phyloP scores from a whole-genome alignment of 2,797 vertebrate genomes.

The Amniataba percoides region DNA sequence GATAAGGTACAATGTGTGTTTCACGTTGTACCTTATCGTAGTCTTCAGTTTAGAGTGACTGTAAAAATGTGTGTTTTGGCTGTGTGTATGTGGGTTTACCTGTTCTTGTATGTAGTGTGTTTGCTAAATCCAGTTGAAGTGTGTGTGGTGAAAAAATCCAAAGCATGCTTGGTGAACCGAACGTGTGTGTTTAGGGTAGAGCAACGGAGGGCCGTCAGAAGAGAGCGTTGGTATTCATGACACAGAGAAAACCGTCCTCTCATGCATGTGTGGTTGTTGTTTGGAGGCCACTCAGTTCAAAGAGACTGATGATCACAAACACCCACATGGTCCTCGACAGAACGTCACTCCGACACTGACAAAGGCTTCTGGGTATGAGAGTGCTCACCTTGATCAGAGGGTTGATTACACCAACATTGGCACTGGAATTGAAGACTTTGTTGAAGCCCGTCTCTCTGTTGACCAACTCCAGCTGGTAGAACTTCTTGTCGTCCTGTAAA shows the following conservation, averaged over 20 bases:
- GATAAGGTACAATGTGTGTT: too few relatives aligned
- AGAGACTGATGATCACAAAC: not conserved
- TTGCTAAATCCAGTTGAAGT: not conserved
- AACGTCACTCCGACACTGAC: not conserved
- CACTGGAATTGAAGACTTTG: conserved; percentile 97
- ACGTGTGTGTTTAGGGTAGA: not conserved
- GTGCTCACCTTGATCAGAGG: conserved; percentile 78
- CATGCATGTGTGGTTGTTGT: not conserved
- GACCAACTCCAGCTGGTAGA: conserved; percentile 98
- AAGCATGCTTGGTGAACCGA: not conserved
- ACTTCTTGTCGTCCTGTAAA: conserved; percentile 97
- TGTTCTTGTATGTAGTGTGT: not conserved
- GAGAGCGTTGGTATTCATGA: not conserved
- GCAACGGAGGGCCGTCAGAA: too few relatives aligned
- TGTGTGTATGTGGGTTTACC: not conserved
- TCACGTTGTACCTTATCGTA: not conserved
- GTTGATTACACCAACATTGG: conserved; percentile 98
- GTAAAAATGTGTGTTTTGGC: not conserved
- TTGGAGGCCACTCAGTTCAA: not conserved
- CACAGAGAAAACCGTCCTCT: not conserved
- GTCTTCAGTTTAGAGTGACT: too few relatives aligned
- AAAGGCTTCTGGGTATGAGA: not conserved
- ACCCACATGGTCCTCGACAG: not conserved
- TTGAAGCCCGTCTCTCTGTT: conserved; percentile 98
- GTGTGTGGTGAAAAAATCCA: not conserved